A percentile compares a stretch with the other conserved stretches of the same genome.
Conservation (phyloP, 2,888 invertebrate genomes). For the Pammene aurita region DNA sequence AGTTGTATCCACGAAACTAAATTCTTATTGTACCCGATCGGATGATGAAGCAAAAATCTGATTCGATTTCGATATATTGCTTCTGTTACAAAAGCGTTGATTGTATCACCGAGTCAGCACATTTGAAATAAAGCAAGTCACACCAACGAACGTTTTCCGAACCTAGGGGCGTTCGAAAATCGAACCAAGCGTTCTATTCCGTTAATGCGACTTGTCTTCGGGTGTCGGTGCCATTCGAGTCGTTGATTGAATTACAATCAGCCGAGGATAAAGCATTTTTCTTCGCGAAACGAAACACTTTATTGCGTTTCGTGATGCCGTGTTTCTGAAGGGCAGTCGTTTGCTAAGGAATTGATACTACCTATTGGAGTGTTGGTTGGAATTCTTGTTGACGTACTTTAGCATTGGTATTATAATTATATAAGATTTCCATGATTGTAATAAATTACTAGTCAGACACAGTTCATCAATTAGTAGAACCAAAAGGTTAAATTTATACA, state of each 20-base stretch:
- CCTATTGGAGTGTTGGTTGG: conserved; percentile 3
- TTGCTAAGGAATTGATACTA: conserved; percentile 3
- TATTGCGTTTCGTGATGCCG: conserved; percentile 22
- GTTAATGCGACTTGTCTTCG: conserved; percentile 22
- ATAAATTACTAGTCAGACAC: background rate
- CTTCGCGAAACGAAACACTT: conserved; percentile 26
- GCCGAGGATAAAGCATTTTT: conserved; percentile 30
- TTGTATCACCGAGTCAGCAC: conserved; percentile 19
- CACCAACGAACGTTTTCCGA: conserved; percentile 17
- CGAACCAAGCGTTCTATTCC: conserved; percentile 13
- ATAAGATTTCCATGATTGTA: too few relatives aligned
- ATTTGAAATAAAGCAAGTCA: conserved; percentile 7
- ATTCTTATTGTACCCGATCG: background rate
- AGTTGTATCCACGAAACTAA: conserved; percentile 2
- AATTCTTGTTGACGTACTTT: background rate
- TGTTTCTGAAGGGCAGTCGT: conserved; percentile 4
- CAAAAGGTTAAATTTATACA: too few relatives aligned
- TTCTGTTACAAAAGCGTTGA: conserved; percentile 7
- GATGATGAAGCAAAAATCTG: conserved; percentile 3
- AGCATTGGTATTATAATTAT: background rate
- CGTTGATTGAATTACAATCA: conserved; percentile 52
- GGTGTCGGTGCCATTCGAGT: conserved; percentile 28
- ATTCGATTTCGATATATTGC: background rate
- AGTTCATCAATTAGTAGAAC: too few relatives aligned
- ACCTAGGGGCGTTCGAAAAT: background rate